These are phyloP conservation scores for Urocitellus parryii DNA, from an alignment of 2,113 vertebrate genomes.

Conservation along the genomic window DNA sequence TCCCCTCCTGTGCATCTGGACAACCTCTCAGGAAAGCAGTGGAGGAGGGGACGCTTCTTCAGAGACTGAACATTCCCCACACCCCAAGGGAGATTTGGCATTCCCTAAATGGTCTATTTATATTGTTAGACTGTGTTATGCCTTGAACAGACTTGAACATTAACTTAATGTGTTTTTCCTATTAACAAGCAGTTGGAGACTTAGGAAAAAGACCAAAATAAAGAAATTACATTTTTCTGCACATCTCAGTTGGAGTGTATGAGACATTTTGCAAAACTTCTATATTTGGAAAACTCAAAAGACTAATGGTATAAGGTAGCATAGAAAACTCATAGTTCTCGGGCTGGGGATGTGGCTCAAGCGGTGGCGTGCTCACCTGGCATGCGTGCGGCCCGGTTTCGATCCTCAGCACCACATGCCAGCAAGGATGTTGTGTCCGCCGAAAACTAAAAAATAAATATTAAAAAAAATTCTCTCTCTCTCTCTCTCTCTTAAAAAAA, in stretches of 20 bases:
- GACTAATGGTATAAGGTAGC: not conserved
- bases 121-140: not conserved
- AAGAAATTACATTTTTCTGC: conserved; percentile 12
- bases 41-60: not conserved
- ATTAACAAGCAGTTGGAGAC: conserved; percentile 2
- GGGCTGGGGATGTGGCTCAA: too few species aligned
- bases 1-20: not conserved
- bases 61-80: not conserved
- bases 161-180: conserved; percentile 36
- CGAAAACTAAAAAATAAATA: too few species aligned
- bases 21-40: not conserved
- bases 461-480: too few species aligned
- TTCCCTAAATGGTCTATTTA: conserved; percentile 3
- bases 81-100: not conserved
- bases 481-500: too few species aligned
- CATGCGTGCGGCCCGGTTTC: too few species aligned
- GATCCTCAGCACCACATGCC: too few species aligned
- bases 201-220: conserved; percentile 17
- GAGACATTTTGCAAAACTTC: not conserved
- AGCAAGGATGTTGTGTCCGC: too few species aligned
- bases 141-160: conserved; percentile 29
- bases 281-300: not conserved
- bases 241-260: not conserved
- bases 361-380: too few species aligned
- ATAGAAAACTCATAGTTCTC: not conserved